Base-by-base conservation (phyloP, 2,113 vertebrate species). In the Mirza zaza region DNA sequence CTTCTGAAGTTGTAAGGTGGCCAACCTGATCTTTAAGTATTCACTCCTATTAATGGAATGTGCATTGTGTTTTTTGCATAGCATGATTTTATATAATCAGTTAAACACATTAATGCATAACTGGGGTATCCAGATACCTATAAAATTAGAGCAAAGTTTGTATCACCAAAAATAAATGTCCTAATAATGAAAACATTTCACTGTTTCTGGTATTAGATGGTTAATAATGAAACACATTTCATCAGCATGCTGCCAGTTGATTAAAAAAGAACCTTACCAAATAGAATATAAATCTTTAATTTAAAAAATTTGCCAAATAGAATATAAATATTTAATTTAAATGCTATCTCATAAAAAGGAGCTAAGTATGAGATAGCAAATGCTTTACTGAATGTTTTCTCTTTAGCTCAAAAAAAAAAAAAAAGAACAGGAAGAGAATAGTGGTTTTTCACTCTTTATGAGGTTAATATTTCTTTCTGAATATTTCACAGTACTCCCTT, bases 281-380 rank as follows among this genome's bases (percentile, higher is more conserved):
- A 50, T 76, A 88, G 52, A 88, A 96, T 87, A 96, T 52, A 94
- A 90, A 29, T 70, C 2, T 87, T 83, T 87, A 87, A 79, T 68
- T 95, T 95, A 29, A 63, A 61, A 61, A 90, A 52, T n/a, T 84
- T 88, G 21, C 17, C 59, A 59, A 70, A 42, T 75, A 90, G 63
- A 90, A 96, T 93, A 96, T 50, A 95, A 91, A n/a, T 68, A 1
- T 86, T 77, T 88, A 85, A 81, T 71, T 96, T 93, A 90, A 94
- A 39, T 93, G 39, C 17, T 63, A 63, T 63, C 11, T 29, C 36
- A 76, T 86, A 85, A 17, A 73, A 79, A 61, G 21, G 17, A 91
- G 17, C 42, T 90, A n/a, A 90, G 2, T 39, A 50, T 79, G 27
- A 87, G 4, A n/a, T n/a, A 88, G 27, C 14, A 96, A 91, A 93